phyloP scores from a whole-genome alignment of 2,888 invertebrate species.

The Sinhomidia bicolor region DNA sequence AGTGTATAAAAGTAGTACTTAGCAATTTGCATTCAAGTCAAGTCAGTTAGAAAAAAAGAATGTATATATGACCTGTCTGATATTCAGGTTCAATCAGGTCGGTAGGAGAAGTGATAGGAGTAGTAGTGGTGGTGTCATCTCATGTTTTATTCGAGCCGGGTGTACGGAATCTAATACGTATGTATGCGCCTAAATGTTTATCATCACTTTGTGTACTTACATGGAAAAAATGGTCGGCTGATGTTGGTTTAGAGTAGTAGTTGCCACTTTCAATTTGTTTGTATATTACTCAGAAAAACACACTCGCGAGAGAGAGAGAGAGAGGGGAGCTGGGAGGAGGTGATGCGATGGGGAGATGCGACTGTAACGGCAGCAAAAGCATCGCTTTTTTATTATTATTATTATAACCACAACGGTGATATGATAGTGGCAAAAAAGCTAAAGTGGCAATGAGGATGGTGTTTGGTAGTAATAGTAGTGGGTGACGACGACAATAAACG shows the following conservation, averaged over 20 bases:
- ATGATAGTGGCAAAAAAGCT: background rate
- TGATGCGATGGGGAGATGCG: background rate
- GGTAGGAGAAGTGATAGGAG: too few species aligned
- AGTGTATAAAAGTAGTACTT: background rate
- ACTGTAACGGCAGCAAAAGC: background rate
- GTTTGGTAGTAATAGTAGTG: slow-evolving; percentile 13
- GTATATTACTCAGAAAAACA: background rate
- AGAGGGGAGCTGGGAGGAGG: background rate
- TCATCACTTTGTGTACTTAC: background rate
- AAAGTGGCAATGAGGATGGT: background rate
- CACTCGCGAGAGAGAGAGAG: background rate
- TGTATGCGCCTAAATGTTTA: slow-evolving; percentile 10
- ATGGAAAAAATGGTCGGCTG: background rate
- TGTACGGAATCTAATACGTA: background rate
- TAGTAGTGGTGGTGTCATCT: too few species aligned
- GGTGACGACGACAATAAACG: background rate
- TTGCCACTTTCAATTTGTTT: slow-evolving; percentile 32
- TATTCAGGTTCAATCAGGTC: too few species aligned
- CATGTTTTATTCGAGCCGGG: background rate
- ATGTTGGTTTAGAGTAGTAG: background rate
- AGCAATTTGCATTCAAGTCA: too few species aligned
- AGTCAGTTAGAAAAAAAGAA: too few species aligned
- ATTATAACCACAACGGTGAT: background rate
- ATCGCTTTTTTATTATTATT: slow-evolving; percentile 3
- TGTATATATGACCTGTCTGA: too few species aligned